These are phyloP conservation scores for Pedicia rivosa DNA, from an alignment of 2,888 invertebrate species.

Conservation along the genomic window DNA sequence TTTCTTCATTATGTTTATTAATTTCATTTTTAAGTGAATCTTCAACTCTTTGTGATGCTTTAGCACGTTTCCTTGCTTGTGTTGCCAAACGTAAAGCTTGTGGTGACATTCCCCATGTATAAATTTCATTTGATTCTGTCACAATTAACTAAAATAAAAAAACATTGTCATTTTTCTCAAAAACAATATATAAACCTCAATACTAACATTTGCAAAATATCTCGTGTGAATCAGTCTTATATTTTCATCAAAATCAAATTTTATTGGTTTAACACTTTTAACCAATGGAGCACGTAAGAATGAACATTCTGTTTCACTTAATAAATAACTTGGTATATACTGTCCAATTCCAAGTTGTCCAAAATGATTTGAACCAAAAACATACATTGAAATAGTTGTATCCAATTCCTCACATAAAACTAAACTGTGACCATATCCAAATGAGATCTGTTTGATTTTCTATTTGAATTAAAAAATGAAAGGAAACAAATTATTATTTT, in stretches of 20 bases:
- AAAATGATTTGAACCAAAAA: constrained; percentile 71
- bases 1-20: constrained; percentile 21
- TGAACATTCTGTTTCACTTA: too few relatives aligned
- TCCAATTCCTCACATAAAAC: constrained; percentile 24
- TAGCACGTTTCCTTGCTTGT: constrained; percentile 41
- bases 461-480: constrained; percentile 12
- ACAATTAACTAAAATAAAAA: constrained; percentile 41
- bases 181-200: background rate
- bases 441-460: constrained; percentile 33
- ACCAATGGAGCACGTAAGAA: too few relatives aligned
- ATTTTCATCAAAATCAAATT: constrained; percentile 23
- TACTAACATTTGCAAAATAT: constrained; percentile 61
- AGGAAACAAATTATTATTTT: too few relatives aligned
- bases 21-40: constrained; percentile 30
- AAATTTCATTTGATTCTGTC: constrained; percentile 45
- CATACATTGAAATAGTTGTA: constrained; percentile 41
- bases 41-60: constrained; percentile 34
- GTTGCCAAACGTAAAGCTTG: constrained; percentile 51
- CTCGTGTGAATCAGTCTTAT: constrained; percentile 37
- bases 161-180: constrained; percentile 3
- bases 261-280: constrained; percentile 31
- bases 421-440: constrained; percentile 29
- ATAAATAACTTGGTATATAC: background rate
- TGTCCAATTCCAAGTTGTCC: constrained; percentile 69
- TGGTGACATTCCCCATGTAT: constrained; percentile 63